Evolutionary conservation across 2,888 invertebrate species (phyloP).

Genomic region (Sthenelais limicola): DNA sequence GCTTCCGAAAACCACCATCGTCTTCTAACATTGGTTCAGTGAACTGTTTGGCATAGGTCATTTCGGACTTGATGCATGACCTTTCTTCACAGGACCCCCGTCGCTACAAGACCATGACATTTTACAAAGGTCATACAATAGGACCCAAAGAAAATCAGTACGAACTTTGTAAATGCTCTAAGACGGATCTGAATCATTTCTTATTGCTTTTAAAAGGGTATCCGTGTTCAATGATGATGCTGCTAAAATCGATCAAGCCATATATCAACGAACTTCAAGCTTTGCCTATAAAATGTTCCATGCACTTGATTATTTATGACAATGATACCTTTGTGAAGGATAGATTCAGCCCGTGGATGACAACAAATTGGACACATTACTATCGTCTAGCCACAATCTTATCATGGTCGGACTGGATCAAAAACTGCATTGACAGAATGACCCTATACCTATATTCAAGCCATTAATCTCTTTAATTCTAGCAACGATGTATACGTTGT

Average conservation of each 20-base stretch:
- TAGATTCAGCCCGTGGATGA: no score
- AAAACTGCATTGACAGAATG: no score
- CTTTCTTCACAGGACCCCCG: neutral
- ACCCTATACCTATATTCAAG: no score
- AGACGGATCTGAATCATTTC: slow-evolving; percentile 32
- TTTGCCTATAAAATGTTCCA: neutral
- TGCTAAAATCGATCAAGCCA: slow-evolving; percentile 23
- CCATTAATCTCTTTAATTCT: no score
- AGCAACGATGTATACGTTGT: no score
- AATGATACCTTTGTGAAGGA: no score
- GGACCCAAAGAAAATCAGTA: slow-evolving; percentile 17
- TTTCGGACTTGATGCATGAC: slow-evolving; percentile 14
- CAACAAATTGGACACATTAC: no score
- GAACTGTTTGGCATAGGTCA: neutral
- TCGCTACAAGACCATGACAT: slow-evolving; percentile 10
- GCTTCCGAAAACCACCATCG: no score
- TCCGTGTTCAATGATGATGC: slow-evolving; percentile 6
- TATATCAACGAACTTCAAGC: slow-evolving; percentile 23
- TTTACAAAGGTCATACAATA: slow-evolving; percentile 31
- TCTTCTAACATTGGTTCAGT: no score
- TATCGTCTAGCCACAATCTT: no score
- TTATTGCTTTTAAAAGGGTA: slow-evolving; percentile 35
- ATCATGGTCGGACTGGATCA: no score
- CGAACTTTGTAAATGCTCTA: slow-evolving; percentile 26
- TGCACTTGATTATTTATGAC: no score